Base-by-base conservation (phyloP, 2,113 vertebrate genomes). In the Eublepharis macularius region DNA sequence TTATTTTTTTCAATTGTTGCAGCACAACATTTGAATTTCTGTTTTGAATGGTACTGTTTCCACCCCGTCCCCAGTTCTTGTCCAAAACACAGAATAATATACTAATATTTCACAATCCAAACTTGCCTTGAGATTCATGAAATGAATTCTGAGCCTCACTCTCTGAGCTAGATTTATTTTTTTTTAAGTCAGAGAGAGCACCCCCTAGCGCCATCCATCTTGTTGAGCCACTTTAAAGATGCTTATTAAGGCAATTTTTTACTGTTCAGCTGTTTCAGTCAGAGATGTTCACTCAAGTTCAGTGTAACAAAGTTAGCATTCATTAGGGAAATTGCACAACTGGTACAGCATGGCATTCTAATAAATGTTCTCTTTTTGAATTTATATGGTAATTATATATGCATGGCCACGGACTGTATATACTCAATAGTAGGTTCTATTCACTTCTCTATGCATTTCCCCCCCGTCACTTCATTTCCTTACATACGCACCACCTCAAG, bases 231-330 rank as follows among this genome's bases (percentile, higher is more conserved):
- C 78, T 84, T 8, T 17, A 16, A 90, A 21, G 43, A 34, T 83
- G 19, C 57, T 90, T 87, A 41, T 85, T 88, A 89, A 86, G 32
- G n/a, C 36, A 86, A 1, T 83, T 85, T 41, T 51, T 4, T 86
- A 14, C 72, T 81, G 6, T 82, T 88, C 65, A 65, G 32, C 13
- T 78, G 75, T 54, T 76, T 45, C 21, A 6, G 85, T 90, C 16
- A 3, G 39, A 14, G 24, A 76, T 57, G 32, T 81, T 80, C 32
- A 69, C 84, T 85, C 82, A 81, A 76, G 72, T 63, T 91, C 47
- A 84, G 85, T 80, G 78, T 77, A 76, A n/a, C 39, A 54, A 39
- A 49, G 49, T 54, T 36, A 83, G n/a, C 74, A 17, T 73, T 89
- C 45, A 26, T 86, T 63, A 80, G 85, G 63, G 26, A 87, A 87